Base-by-base conservation (phyloP, 2,888 invertebrate genomes). In the Ophonus ardosiacus region DNA sequence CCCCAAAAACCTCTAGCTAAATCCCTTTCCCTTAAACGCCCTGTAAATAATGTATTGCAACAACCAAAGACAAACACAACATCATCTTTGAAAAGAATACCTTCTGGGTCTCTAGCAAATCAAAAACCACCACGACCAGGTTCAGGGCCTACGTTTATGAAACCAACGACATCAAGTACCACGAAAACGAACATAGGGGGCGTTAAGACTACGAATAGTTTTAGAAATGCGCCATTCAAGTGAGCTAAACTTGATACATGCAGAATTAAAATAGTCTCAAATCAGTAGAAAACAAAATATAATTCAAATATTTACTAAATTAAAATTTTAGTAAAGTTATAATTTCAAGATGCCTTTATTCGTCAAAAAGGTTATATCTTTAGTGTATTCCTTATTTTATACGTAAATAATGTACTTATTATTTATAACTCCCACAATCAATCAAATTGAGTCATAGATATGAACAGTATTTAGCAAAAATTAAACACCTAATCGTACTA, bases 101-200 rank as follows among this genome's bases (percentile, higher is more conserved):
- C 89, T 83, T 89, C 91, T 43, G 88, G 87, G 85, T 57, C 88
- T 81, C 85, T 87, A 85, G 84, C 87, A 78, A 88, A 87, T 65
- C 89, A 87, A 86, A 86, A 87, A 86, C 89, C 90, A 7, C 90
- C 93, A 21, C 91, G 92, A 78, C 90, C 90, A 21, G 89, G 68
- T 87, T 90, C 88, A 90, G 92, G 90, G n/a, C 92, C 94, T 85
- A 94, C 95, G 86, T 97, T 97, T 89, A 97, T 97, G 97, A 93
- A 97, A 88, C 97, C 97, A 0, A 97, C 97, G 0, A 95, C 97
- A 31, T 95, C 97, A 8, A 97, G 97, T 87, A 94, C 95, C 40
- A 96, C 96, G 79, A 96, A 97, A 90, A 94, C 93, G 87, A 91
- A 90, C 21, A 89, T 89, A 79, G 88, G 90, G 38, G 91, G 90